phyloP scores from a whole-genome alignment of 2,888 invertebrate species.

The Pristionchus arcanus region DNA sequence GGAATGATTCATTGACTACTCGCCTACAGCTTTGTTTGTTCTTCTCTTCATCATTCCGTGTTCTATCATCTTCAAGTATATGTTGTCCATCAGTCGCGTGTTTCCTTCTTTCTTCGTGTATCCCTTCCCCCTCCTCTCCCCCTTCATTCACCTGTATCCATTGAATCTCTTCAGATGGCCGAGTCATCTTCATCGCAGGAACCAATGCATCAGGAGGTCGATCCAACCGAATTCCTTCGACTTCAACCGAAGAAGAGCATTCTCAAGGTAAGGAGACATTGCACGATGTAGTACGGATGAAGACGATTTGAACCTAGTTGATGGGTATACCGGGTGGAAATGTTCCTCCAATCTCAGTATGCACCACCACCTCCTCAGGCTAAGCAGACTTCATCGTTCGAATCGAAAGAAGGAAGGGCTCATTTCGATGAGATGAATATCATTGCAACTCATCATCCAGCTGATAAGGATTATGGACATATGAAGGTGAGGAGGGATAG shows the following conservation, averaged over 20 bases:
- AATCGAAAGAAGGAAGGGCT: slow-evolving; percentile 73
- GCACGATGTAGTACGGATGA: not conserved
- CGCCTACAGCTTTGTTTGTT: slow-evolving; percentile 29
- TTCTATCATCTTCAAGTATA: slow-evolving; percentile 9
- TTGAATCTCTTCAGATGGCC: slow-evolving; percentile 35
- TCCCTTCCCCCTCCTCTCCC: not conserved
- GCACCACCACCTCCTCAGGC: not conserved
- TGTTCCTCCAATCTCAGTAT: too few species aligned
- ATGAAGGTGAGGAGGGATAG: slow-evolving; percentile 87
- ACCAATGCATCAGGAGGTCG: slow-evolving; percentile 56
- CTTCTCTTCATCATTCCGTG: not conserved
- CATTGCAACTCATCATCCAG: slow-evolving; percentile 95
- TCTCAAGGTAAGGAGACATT: slow-evolving; percentile 68
- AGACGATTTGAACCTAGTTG: not conserved
- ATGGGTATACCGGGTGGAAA: too few species aligned
- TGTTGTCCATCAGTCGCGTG: not conserved
- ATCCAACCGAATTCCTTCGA: slow-evolving; percentile 77
- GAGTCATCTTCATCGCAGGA: slow-evolving; percentile 41
- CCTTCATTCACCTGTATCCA: not conserved
- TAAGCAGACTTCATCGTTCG: slow-evolving; percentile 66
- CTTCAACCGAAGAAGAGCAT: slow-evolving; percentile 79
- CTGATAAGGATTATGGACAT: slow-evolving; percentile 98
- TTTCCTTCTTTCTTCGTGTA: not conserved
- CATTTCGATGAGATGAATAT: slow-evolving; percentile 95
- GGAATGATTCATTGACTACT: slow-evolving; percentile 23